These are phyloP conservation scores for Eupeodes luniger DNA, from an alignment of 2,888 invertebrate genomes.

Conservation along the genomic window DNA sequence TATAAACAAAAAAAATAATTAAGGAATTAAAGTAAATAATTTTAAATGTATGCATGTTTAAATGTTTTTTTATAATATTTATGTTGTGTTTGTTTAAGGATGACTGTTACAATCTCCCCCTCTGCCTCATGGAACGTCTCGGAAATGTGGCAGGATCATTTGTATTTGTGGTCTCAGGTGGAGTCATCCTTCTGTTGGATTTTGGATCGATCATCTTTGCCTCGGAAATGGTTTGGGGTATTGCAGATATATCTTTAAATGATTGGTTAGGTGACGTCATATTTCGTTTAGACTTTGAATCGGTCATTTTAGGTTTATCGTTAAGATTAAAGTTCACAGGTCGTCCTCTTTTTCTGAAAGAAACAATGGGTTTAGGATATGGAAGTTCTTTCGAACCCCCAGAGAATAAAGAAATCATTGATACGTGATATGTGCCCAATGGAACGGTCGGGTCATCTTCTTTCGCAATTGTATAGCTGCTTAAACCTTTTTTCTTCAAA, in stretches of 20 bases:
- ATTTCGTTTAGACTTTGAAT: conserved; percentile 5
- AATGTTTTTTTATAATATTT: not conserved
- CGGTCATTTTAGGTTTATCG: conserved; percentile 14
- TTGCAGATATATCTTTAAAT: too few relatives aligned
- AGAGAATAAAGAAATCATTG: not conserved
- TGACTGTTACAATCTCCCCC: not conserved
- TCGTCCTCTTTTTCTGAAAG: conserved; percentile 31
- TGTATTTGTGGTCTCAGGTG: conserved; percentile 21
- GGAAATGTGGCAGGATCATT: not conserved
- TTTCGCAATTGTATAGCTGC: too few relatives aligned
- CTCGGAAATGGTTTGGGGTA: not conserved
- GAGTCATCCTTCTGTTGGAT: conserved; percentile 25
- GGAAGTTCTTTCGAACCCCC: conserved; percentile 27
- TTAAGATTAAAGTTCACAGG: conserved; percentile 12
- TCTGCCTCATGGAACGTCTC: too few relatives aligned
- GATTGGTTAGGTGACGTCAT: conserved; percentile 16
- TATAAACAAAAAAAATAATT: conserved; percentile 4
- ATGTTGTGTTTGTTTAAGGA: not conserved
- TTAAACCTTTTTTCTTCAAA: conserved; percentile 34
- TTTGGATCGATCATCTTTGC: conserved; percentile 27
- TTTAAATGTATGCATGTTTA: not conserved
- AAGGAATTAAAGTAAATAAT: not conserved
- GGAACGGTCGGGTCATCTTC: too few relatives aligned
- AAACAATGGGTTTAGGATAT: conserved; percentile 14
- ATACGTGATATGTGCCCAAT: too few relatives aligned